phyloP scores from a whole-genome alignment of 2,888 invertebrate genomes.

The Amorpha juglandis region DNA sequence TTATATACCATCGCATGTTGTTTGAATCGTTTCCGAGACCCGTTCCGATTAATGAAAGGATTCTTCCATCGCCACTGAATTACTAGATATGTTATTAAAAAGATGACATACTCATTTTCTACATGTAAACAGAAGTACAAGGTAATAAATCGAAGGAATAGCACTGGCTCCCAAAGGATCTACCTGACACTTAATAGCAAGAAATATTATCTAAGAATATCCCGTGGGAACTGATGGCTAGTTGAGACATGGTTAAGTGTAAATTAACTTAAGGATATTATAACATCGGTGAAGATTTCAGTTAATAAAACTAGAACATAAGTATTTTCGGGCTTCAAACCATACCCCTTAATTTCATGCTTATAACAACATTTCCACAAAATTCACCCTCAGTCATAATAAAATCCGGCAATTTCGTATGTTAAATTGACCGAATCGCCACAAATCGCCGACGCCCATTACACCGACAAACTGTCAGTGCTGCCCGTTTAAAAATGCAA shows the following conservation, averaged over 20 bases:
- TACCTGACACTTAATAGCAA: conserved; percentile 8
- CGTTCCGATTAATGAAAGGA: no score
- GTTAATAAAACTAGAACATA: no score
- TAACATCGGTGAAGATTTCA: background rate
- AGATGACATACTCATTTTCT: background rate
- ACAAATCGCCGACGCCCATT: conserved; percentile 42
- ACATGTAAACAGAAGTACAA: background rate
- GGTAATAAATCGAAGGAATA: background rate
- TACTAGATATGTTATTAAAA: background rate
- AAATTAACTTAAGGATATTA: background rate
- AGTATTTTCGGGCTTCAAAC: background rate
- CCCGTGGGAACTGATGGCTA: background rate
- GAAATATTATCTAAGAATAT: conserved; percentile 5
- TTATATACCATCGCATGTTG: no score
- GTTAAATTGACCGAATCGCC: conserved; percentile 40
- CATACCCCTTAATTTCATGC: background rate
- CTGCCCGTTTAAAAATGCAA: conserved; percentile 44
- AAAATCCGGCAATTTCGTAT: conserved; percentile 3
- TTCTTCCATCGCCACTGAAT: no score
- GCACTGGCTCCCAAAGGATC: background rate
- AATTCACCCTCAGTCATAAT: background rate
- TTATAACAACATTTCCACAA: background rate
- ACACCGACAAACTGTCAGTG: conserved; percentile 37
- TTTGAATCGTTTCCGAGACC: no score
- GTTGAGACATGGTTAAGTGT: background rate